phyloP scores from a whole-genome alignment of 2,888 invertebrate genomes.

The Hirtodrosophila cameraria region DNA sequence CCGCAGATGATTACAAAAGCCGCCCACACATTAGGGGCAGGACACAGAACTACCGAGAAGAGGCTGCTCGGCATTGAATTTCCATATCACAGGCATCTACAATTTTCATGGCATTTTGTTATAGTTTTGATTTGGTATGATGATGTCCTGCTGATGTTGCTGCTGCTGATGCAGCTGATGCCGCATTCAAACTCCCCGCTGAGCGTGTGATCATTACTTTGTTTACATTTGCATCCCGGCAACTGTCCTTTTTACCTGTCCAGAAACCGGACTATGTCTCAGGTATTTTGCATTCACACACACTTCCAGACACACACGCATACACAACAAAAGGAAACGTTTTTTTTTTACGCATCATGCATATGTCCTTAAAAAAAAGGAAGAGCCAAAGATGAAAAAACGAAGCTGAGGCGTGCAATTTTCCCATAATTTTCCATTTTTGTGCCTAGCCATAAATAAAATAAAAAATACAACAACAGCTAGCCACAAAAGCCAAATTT shows the following conservation, averaged over 20 bases:
- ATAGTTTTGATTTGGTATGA: constrained; percentile 64
- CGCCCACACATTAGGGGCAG: constrained; percentile 57
- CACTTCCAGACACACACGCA: constrained; percentile 12
- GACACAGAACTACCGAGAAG: constrained; percentile 20
- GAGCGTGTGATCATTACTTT: constrained; percentile 78
- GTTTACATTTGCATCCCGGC: constrained; percentile 68
- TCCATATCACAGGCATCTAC: constrained; percentile 67
- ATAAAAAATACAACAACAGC: constrained; percentile 1
- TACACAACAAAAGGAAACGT: constrained; percentile 18
- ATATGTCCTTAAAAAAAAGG: constrained; percentile 46
- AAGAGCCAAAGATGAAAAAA: constrained; percentile 7
- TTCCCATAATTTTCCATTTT: constrained; percentile 45
- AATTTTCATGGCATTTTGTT: constrained; percentile 72
- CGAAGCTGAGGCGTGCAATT: constrained; percentile 56
- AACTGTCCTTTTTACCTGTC: constrained; percentile 63
- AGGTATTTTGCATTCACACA: constrained; percentile 63
- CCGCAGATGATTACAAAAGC: constrained; percentile 56
- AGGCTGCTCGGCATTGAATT: constrained; percentile 32
- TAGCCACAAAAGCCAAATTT: constrained; percentile 70
- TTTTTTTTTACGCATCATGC: constrained; percentile 25
- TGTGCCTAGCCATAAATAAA: constrained; percentile 14
- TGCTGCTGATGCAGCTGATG: constrained; percentile 47
- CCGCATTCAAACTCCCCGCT: constrained; percentile 53
- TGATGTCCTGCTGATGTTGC: constrained; percentile 40
- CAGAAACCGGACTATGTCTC: constrained; percentile 21